phyloP scores from a whole-genome alignment of 2,113 vertebrate species.

The Gopherus flavomarginatus region DNA sequence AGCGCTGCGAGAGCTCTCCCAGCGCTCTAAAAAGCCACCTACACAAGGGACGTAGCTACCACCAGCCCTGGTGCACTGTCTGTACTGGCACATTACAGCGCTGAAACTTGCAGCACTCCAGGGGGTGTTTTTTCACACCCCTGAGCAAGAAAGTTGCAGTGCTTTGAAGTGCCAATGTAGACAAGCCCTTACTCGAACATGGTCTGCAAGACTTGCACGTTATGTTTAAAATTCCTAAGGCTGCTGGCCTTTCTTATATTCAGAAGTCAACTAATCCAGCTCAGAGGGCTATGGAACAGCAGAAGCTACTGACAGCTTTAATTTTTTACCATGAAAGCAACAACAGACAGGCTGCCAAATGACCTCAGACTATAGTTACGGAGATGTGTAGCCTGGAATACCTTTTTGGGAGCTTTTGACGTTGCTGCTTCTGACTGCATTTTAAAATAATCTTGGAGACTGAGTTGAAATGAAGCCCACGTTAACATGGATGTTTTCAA shows the following conservation, averaged over 20 bases:
- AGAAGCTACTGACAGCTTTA: neutral
- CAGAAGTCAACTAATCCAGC: constrained; percentile 3
- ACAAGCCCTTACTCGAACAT: neutral
- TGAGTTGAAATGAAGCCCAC: fast-evolving
- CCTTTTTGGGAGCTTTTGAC: constrained; percentile 51
- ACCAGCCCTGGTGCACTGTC: too few species aligned
- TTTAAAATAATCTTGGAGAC: constrained; percentile 10
- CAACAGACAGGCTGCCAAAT: constrained; percentile 11
- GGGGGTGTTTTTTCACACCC: too few species aligned
- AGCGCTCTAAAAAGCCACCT: too few species aligned
- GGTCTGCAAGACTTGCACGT: neutral
- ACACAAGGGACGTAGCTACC: too few species aligned
- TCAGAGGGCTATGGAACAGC: neutral
- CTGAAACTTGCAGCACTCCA: too few species aligned
- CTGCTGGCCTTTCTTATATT: neutral
- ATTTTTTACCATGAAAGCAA: neutral
- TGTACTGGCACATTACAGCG: too few species aligned
- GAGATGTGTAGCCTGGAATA: neutral
- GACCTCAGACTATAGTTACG: constrained; percentile 6
- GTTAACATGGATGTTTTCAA: neutral
- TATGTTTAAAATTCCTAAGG: neutral
- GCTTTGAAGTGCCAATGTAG: too few species aligned
- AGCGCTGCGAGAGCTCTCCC: too few species aligned
- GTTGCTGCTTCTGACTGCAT: constrained; percentile 18
- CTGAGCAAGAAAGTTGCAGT: too few species aligned